phyloP scores from a whole-genome alignment of 2,797 vertebrate species.

The Astyanax mexicanus region DNA sequence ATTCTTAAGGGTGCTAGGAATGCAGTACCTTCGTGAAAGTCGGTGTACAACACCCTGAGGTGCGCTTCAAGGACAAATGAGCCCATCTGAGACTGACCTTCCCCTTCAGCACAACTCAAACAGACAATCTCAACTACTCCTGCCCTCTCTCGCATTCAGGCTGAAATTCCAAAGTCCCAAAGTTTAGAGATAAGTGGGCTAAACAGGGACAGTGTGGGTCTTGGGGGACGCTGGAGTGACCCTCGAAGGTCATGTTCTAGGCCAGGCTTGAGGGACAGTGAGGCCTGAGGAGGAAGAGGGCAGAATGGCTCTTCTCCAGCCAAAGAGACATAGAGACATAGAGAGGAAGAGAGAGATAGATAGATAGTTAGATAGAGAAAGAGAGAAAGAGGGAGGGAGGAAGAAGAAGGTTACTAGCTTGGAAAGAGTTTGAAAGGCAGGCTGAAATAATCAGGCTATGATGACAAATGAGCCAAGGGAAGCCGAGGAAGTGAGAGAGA shows the following conservation, averaged over 20 bases:
- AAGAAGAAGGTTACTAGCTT: conserved; percentile 58
- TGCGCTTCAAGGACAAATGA: background rate
- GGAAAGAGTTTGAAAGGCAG: conserved; percentile 66
- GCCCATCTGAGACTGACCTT: background rate
- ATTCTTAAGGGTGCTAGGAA: background rate
- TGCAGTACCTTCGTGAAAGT: background rate
- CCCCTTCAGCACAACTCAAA: background rate
- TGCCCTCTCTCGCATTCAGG: background rate
- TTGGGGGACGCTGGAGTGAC: background rate
- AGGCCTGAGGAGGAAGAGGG: conserved; percentile 18
- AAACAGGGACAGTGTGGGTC: background rate
- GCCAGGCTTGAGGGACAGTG: conserved; percentile 2
- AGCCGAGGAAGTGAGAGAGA: conserved; percentile 60
- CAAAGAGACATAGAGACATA: conserved; percentile 20
- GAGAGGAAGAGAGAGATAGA: conserved; percentile 36
- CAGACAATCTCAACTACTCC: background rate
- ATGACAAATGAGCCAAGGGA: conserved; percentile 80
- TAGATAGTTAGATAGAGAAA: background rate
- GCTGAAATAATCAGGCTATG: conserved; percentile 83
- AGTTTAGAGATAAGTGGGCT: conserved; percentile 10
- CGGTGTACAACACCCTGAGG: background rate
- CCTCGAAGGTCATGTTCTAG: background rate
- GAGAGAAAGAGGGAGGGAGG: conserved; percentile 23
- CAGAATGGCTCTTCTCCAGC: background rate
- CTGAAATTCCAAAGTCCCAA: background rate